Conservation (phyloP, 2,113 vertebrate genomes). For the Hemibagrus wyckioides region DNA sequence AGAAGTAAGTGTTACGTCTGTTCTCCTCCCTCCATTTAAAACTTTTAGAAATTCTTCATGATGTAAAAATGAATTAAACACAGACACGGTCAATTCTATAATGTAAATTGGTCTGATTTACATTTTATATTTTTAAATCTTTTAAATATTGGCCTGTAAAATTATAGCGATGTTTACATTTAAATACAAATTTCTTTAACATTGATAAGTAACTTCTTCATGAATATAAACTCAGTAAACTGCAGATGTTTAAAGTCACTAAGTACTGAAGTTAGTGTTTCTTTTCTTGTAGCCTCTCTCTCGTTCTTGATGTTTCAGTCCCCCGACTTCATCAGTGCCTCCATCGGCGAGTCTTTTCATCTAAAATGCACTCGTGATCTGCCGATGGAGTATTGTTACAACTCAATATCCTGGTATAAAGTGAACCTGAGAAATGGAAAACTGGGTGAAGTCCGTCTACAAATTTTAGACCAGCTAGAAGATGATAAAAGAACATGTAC, state of each 20-base stretch:
- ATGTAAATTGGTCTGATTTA: too few relatives aligned
- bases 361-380: constrained; percentile 20
- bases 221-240: too few relatives aligned
- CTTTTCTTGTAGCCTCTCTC: constrained; percentile 24
- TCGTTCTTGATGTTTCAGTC: constrained; percentile 1
- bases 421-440: constrained; percentile 25
- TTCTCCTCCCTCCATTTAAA: too few relatives aligned
- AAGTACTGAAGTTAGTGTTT: neutral
- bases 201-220: too few relatives aligned
- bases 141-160: too few relatives aligned
- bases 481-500: neutral
- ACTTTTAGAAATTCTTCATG: too few relatives aligned
- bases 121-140: too few relatives aligned
- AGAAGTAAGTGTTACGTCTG: too few relatives aligned
- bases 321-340: neutral
- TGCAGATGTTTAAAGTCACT: neutral
- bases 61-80: too few relatives aligned
- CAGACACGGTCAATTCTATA: too few relatives aligned
- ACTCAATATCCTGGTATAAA: constrained; percentile 9
- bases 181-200: too few relatives aligned
- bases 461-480: rapidly evolving
- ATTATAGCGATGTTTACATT: too few relatives aligned
- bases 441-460: neutral
- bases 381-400: neutral
- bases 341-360: neutral